Evolutionary conservation across 2,888 invertebrate species (phyloP).

Genomic region (Macaria notata): DNA sequence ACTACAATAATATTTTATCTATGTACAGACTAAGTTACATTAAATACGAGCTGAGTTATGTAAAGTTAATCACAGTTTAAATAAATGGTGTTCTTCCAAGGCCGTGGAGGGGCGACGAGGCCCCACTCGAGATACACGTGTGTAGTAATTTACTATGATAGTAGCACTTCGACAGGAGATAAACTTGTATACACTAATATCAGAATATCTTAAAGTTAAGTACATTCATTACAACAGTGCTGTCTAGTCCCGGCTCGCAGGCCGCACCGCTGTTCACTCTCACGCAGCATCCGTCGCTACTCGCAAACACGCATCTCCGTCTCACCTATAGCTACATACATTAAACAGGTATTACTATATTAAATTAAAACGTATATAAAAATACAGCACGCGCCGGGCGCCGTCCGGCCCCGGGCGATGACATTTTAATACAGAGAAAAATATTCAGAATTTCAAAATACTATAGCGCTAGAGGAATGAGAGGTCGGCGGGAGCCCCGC

Average conservation of each 20-base stretch:
- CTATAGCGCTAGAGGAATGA: slow-evolving; percentile 75
- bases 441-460: slow-evolving; percentile 57
- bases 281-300: slow-evolving; percentile 2
- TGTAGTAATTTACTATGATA: slow-evolving; percentile 52
- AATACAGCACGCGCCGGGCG: slow-evolving; percentile 53
- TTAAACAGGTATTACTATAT: slow-evolving; percentile 40
- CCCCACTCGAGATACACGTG: slow-evolving; percentile 48
- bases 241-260: slow-evolving; percentile 31
- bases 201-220: slow-evolving; percentile 60
- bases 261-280: slow-evolving; percentile 9
- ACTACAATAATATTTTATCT: slow-evolving; percentile 43
- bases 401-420: slow-evolving; percentile 54
- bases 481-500: slow-evolving; percentile 53
- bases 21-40: slow-evolving; percentile 48
- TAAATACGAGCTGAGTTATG: slow-evolving; percentile 65
- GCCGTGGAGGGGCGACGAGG: slow-evolving; percentile 63
- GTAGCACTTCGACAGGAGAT: slow-evolving; percentile 36
- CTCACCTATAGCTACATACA: slow-evolving; percentile 30
- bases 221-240: slow-evolving; percentile 52
- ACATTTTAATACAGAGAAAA: slow-evolving; percentile 39
- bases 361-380: slow-evolving; percentile 54
- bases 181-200: slow-evolving; percentile 53
- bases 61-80: slow-evolving; percentile 76
- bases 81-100: slow-evolving; percentile 67
- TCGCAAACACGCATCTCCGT: slow-evolving; percentile 19